Evolutionary conservation across 2,888 invertebrate species (phyloP).

Genomic region (Blastobasis adustella): DNA sequence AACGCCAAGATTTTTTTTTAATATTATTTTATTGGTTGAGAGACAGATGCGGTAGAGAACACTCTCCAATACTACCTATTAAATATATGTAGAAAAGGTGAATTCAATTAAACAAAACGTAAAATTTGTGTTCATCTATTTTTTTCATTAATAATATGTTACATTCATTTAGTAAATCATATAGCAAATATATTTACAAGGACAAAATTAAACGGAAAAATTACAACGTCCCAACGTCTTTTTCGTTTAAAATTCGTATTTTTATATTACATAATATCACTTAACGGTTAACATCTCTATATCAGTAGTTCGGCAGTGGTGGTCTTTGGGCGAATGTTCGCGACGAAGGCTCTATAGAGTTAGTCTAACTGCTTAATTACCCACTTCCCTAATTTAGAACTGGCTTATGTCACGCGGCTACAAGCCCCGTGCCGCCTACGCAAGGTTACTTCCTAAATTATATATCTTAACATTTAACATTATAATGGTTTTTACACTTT

Average conservation of each 20-base stretch:
- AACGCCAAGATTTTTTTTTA: no score
- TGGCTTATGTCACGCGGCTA: no score
- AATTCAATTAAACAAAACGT: conserved; percentile 39
- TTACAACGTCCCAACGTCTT: conserved; percentile 62
- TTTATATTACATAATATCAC: conserved; percentile 72
- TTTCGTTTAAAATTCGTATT: conserved; percentile 74
- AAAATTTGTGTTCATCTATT: conserved; percentile 72
- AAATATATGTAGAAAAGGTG: background rate
- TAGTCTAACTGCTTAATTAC: no score
- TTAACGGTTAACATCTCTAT: conserved; percentile 59
- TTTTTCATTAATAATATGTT: conserved; percentile 73
- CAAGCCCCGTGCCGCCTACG: no score
- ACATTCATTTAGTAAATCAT: conserved; percentile 74
- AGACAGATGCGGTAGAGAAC: no score
- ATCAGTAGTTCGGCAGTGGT: conserved; percentile 60
- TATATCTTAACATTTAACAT: no score
- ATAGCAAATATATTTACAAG: conserved; percentile 75
- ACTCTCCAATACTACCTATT: no score
- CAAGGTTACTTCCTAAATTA: no score
- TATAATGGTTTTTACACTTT: no score
- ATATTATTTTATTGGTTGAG: no score
- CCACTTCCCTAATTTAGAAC: no score
- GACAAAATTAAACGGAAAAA: conserved; percentile 68
- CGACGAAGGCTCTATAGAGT: no score
- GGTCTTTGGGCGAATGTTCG: conserved; percentile 36